These are phyloP conservation scores for Conus betulinus DNA, from an alignment of 1,140 invertebrate species.

Conservation along the genomic window DNA sequence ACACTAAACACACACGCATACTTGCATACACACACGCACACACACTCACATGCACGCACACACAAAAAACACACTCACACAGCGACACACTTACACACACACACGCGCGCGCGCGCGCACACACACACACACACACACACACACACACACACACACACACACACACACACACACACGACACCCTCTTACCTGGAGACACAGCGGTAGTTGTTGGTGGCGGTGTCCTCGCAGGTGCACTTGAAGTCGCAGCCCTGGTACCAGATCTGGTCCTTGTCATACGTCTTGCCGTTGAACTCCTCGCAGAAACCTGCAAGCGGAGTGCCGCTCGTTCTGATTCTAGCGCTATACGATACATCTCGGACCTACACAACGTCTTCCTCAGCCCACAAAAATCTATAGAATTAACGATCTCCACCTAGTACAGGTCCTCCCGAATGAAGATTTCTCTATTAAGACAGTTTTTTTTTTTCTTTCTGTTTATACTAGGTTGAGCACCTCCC, in stretches of 20 bases:
- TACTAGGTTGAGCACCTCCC: no score
- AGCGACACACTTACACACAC: no score
- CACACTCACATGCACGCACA: background rate
- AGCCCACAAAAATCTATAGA: no score
- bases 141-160: background rate
- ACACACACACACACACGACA: background rate
- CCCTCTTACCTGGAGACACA: conserved; percentile 45
- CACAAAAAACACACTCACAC: no score
- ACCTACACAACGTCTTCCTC: no score
- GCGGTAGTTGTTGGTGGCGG: conserved; percentile 41
- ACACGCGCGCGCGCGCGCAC: no score
- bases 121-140: no score
- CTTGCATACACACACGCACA: background rate
- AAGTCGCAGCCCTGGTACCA: conserved; percentile 57
- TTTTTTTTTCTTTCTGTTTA: no score
- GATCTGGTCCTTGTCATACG: conserved; percentile 46
- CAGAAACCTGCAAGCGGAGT: conserved; percentile 52
- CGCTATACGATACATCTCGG: conserved; percentile 26
- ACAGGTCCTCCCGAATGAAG: no score
- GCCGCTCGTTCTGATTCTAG: no score
- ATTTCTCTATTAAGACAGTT: no score
- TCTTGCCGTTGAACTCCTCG: conserved; percentile 45
- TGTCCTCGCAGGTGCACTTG: conserved; percentile 51
- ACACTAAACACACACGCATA: background rate
- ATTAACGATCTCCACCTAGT: no score